Evolutionary conservation across 2,888 invertebrate species (phyloP), one percentile per base, ranked within the genome.

Genomic region (Malachius bipustulatus): DNA sequence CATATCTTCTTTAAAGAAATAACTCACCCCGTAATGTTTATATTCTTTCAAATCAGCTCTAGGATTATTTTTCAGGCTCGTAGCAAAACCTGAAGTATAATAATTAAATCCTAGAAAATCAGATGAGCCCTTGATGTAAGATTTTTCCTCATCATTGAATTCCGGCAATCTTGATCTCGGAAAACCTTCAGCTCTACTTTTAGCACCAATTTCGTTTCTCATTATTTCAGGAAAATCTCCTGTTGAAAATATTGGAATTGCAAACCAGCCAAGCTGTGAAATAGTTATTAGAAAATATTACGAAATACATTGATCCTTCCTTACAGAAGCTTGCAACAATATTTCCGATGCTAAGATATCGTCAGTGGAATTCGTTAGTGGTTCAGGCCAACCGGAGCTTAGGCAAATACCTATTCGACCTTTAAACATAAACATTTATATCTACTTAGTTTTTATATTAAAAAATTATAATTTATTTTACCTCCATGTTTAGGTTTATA

Each of bases 51-150:
- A 12, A 4, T 35, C 37, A 26, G 32, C 31, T 15, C 30, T 37
- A 4, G 15, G n/a, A 9, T 16, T 12, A 15, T 39, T 31, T 28
- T 39, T 35, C 4, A 4, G 10, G 28, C 63, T 59, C 75, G 75
- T 65, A 67, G 61, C 65, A 47, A 75, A 46, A 42, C 62, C 60
- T 0, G 75, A 67, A 1, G 81, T 76, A 53, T 87, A 88, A 37
- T 77, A 71, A 54, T 87, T 87, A 10, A 85, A 54, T 1, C 81
- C 82, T 33, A 85, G 64, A 57, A 77, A 82, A 53, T 88, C 84
- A 1, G 68, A 66, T 1, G 80, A 73, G 0, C 70, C 75, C 19
- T 57, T 61, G 13, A 83, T 69, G 35, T 64, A 61, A 6, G 60
- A 53, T 4, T 78, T 63, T 62, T 82, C 79, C 13, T 71, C 64